Conservation (phyloP, 2,797 vertebrate genomes). For the Epinephelus awoara region DNA sequence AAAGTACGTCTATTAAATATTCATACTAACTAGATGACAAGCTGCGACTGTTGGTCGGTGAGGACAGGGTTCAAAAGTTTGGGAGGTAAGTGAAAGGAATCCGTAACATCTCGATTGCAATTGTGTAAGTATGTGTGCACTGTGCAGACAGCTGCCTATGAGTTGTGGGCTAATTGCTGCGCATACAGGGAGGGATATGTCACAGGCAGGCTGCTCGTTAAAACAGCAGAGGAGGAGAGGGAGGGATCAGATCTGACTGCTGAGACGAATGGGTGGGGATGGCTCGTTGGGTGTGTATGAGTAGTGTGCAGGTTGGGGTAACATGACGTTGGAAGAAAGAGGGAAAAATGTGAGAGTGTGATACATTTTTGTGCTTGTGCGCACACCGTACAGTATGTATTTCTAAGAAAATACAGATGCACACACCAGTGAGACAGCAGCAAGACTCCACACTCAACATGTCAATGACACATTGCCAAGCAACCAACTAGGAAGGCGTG, state of each 20-base stretch:
- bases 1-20: not conserved
- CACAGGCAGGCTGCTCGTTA: conserved; percentile 54
- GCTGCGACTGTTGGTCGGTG: conserved; percentile 5
- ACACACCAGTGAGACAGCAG: conserved; percentile 32
- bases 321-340: conserved; percentile 10
- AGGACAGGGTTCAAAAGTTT: conserved; percentile 9
- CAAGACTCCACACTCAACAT: conserved; percentile 57
- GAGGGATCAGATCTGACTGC: conserved; percentile 30
- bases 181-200: conserved; percentile 48
- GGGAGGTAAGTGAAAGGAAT: conserved; percentile 23
- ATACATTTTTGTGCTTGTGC: not conserved
- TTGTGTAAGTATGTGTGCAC: not conserved
- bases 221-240: conserved; percentile 38
- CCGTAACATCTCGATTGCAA: conserved; percentile 21
- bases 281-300: conserved; percentile 13
- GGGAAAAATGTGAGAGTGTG: conserved; percentile 5
- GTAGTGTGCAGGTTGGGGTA: not conserved
- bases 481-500: conserved; percentile 50
- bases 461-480: conserved; percentile 76
- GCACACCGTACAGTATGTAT: not conserved
- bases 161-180: conserved; percentile 69
- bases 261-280: conserved; percentile 21
- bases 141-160: conserved; percentile 27
- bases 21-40: not conserved
- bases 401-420: conserved; percentile 28